phyloP scores from a whole-genome alignment of 2,888 invertebrate genomes.

The Lacanobia oleracea region DNA sequence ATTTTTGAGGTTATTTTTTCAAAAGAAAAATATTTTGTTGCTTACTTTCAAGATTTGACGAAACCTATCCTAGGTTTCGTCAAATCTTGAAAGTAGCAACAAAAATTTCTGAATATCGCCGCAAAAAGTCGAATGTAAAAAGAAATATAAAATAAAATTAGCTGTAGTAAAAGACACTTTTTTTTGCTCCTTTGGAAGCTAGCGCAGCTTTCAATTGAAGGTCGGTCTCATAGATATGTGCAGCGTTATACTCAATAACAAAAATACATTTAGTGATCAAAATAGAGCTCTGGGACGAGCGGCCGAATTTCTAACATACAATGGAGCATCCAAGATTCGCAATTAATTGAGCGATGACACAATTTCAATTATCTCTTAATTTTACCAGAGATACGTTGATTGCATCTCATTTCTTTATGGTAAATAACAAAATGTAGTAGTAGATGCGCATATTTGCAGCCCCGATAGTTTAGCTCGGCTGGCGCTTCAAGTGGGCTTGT shows the following conservation, averaged over 20 bases:
- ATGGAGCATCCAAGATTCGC: neutral
- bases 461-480: slow-evolving; percentile 32
- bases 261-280: slow-evolving; percentile 70
- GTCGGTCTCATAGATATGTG: slow-evolving; percentile 74
- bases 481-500: slow-evolving; percentile 46
- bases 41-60: too few relatives aligned
- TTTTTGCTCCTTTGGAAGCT: slow-evolving; percentile 4
- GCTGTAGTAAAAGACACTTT: neutral
- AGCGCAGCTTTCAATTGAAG: slow-evolving; percentile 32
- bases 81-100: neutral
- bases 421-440: slow-evolving; percentile 23
- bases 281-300: slow-evolving; percentile 61
- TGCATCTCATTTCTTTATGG: slow-evolving; percentile 10
- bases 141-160: neutral
- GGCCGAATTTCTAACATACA: slow-evolving; percentile 9
- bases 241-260: slow-evolving; percentile 72
- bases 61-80: too few relatives aligned
- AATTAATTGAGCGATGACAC: slow-evolving; percentile 6
- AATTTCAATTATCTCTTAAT: slow-evolving; percentile 16
- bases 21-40: neutral
- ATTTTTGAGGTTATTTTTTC: neutral
- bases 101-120: slow-evolving; percentile 25
- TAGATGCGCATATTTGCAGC: slow-evolving; percentile 8
- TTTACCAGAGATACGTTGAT: slow-evolving; percentile 4
- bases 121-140: slow-evolving; percentile 10